A percentile compares a stretch with the other conserved stretches of the same genome.
Conservation (phyloP, 2,797 vertebrate genomes). For the Catamblyrhynchus diadema region DNA sequence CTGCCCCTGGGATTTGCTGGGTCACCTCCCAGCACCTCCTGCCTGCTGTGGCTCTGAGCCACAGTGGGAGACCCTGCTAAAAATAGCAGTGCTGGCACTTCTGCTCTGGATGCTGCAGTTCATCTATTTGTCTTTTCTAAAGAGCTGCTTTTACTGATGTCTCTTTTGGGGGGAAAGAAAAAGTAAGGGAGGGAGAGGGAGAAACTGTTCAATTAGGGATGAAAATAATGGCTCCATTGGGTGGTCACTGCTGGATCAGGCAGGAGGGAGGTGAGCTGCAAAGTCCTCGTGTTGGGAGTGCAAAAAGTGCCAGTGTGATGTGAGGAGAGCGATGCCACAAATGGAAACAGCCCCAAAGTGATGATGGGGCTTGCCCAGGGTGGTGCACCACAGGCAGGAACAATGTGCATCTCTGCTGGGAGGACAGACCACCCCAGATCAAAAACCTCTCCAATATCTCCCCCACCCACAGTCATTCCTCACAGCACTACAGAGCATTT, state of each 20-base stretch:
- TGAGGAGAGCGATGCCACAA: neutral
- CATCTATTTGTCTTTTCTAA: neutral
- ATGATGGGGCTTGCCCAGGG: neutral
- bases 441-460: neutral
- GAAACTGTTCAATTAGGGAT: neutral
- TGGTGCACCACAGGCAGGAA: neutral
- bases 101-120: neutral
- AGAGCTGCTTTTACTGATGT: neutral
- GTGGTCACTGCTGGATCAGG: fast-evolving
- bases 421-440: neutral
- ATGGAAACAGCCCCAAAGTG: neutral
- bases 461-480: neutral
- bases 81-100: neutral
- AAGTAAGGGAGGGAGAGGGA: neutral
- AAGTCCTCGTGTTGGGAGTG: neutral
- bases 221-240: neutral
- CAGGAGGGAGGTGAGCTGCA: neutral
- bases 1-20: neutral
- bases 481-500: neutral
- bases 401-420: neutral
- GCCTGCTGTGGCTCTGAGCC: neutral
- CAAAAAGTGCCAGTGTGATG: neutral
- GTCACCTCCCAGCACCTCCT: neutral
- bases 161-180: neutral
- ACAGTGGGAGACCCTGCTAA: neutral